Conservation (phyloP, 2,888 invertebrate species). For the Opisthograptis luteolata region DNA sequence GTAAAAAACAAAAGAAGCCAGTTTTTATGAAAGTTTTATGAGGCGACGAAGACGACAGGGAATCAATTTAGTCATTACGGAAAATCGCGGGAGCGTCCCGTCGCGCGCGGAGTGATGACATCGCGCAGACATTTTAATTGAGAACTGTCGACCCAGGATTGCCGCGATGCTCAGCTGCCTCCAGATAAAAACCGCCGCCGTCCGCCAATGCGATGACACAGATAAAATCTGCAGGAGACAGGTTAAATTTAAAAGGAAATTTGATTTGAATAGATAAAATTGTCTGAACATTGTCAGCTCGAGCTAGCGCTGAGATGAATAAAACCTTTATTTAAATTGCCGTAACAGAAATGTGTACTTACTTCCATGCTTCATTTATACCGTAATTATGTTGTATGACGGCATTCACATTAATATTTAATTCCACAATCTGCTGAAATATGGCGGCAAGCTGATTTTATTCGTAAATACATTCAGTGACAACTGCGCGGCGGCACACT, state of each 20-base stretch:
- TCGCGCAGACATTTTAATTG: slow-evolving; percentile 80
- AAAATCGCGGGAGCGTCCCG: slow-evolving; percentile 54
- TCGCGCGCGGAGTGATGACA: slow-evolving; percentile 65
- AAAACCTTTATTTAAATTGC: slow-evolving; percentile 19
- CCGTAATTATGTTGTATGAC: slow-evolving; percentile 31
- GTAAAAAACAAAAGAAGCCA: slow-evolving; percentile 43
- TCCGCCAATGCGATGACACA: slow-evolving; percentile 60
- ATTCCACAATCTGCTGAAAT: slow-evolving; percentile 29
- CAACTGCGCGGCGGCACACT: slow-evolving; percentile 15
- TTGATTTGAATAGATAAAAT: slow-evolving; percentile 73
- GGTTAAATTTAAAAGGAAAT: slow-evolving; percentile 76
- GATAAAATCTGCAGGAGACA: slow-evolving; percentile 77
- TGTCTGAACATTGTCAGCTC: slow-evolving; percentile 56
- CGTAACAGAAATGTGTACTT: slow-evolving; percentile 12
- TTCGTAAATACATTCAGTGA: slow-evolving; percentile 28
- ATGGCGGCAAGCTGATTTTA: slow-evolving; percentile 34
- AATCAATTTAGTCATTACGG: slow-evolving; percentile 77
- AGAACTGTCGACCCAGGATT: slow-evolving; percentile 71
- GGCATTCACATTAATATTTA: slow-evolving; percentile 31
- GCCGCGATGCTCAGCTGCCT: slow-evolving; percentile 55
- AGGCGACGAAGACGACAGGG: slow-evolving; percentile 51
- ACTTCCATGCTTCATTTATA: slow-evolving; percentile 29
- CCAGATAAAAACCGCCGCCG: slow-evolving; percentile 66
- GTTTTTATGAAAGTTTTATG: slow-evolving; percentile 61
- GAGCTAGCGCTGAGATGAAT: slow-evolving; percentile 33